Evolutionary conservation across 2,113 vertebrate genomes (phyloP), one percentile per base, ranked within the genome.

Genomic region (Cynoglossus semilaevis): DNA sequence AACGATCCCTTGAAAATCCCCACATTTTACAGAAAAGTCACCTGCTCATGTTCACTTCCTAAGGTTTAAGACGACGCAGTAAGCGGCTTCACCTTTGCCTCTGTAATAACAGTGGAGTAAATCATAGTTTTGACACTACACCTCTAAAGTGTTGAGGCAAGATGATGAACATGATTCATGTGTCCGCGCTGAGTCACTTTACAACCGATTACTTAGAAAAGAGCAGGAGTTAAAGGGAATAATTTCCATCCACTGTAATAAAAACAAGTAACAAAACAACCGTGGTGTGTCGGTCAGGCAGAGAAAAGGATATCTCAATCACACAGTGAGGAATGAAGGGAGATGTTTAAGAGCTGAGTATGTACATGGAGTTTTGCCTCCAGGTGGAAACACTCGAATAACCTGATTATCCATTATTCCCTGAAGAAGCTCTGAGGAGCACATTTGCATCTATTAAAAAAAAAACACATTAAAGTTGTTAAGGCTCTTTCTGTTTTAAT

Each of bases 111-210:
- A 52, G 15, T 16, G 1, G n/a, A 18, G 52, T n/a, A 67, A 66
- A 63, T 78, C 15, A 61, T 37, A 11, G 58, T 66, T 62, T 54
- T 55, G 40, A 50, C 22, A 50, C 41, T 16, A 6, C 46, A 58
- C 36, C n/a, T 37, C 16, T 38, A 40, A 2, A 22, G 54, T 40
- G 12, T 4, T 58, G 34, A 47, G 48, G 64, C 22, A 9, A 48
- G 36, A 22, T n/a, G 38, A 58, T 34, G 55, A 48, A 49, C 36
- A 60, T 29, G 46, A 56, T 17, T 37, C 35, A 34, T 29, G 38
- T 38, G 51, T 48, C 51, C 57, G 36, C 49, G 12, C 17, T 19
- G 53, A 42, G 8, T 45, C 41, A 53, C 1, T 19, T 54, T 12
- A 19, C 52, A 17, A 16, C 46, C 47, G 40, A 36, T 18, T 19